Evolutionary conservation across 2,113 vertebrate genomes (phyloP).

Genomic region (Bothrops jararaca): DNA sequence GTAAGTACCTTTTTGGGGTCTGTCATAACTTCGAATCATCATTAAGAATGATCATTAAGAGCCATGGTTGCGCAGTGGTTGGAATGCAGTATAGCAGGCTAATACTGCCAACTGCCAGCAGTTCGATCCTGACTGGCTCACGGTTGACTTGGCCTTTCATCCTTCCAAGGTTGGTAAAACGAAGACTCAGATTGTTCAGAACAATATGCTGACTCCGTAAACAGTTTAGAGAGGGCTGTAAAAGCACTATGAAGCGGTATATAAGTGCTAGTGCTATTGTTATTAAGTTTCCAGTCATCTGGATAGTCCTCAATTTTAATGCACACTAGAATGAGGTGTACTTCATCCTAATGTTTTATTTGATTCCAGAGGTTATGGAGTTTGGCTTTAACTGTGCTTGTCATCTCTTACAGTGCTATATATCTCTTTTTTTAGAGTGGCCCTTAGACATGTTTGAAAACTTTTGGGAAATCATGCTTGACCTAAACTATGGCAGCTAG

Average conservation of each 20-base stretch:
- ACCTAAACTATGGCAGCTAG: not conserved
- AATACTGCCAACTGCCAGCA: not conserved
- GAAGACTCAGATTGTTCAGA: not conserved
- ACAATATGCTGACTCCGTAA: not conserved
- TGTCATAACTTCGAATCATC: not conserved
- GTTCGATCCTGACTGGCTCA: not conserved
- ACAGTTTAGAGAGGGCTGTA: not conserved
- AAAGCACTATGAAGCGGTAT: too few relatives aligned
- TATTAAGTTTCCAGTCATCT: too few relatives aligned
- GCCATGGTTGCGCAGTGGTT: not conserved
- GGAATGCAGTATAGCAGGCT: not conserved
- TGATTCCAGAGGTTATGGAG: not conserved
- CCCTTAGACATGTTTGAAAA: not conserved
- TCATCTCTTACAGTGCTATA: not conserved
- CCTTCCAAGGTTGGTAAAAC: not conserved
- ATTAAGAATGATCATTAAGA: not conserved
- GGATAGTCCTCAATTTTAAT: not conserved
- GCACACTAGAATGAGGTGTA: not conserved
- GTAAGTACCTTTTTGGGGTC: not conserved
- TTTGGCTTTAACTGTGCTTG: not conserved
- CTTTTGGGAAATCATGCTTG: not conserved
- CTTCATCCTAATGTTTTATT: not conserved
- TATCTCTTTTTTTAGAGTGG: too few relatives aligned
- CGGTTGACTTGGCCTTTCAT: not conserved
- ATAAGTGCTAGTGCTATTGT: too few relatives aligned